phyloP scores from a whole-genome alignment of 2,113 vertebrate species.

The Acrocephalus kingi region DNA sequence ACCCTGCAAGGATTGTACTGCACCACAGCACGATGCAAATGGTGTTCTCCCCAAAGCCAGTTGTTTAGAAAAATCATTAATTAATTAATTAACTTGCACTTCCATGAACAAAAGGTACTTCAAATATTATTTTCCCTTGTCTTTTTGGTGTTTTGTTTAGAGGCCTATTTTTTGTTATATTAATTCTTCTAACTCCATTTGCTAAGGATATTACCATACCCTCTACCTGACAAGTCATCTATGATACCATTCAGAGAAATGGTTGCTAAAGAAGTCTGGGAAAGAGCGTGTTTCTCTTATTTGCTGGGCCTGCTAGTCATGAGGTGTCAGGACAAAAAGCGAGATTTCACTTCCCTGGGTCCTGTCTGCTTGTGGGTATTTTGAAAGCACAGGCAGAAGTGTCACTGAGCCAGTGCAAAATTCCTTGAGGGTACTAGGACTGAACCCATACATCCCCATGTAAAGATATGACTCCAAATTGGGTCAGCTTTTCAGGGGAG shows the following conservation, averaged over 20 bases:
- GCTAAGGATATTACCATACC: background rate
- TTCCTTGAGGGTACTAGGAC: no score
- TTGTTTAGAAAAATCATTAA: slow-evolving; percentile 25
- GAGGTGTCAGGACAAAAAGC: background rate
- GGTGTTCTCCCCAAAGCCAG: slow-evolving; percentile 20
- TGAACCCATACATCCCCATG: background rate
- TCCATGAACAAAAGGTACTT: background rate
- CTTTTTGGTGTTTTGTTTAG: slow-evolving; percentile 6
- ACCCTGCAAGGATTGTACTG: background rate
- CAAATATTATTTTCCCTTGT: background rate
- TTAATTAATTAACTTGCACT: slow-evolving; percentile 64
- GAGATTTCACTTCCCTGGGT: background rate
- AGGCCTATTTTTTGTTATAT: background rate
- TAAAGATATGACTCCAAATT: background rate
- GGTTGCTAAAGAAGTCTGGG: background rate
- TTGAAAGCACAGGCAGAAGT: background rate
- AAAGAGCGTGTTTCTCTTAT: background rate
- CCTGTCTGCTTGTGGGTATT: background rate
- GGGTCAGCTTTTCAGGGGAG: background rate
- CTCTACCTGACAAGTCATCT: background rate
- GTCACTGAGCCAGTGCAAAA: background rate
- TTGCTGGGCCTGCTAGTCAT: background rate
- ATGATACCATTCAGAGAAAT: background rate
- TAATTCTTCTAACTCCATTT: background rate
- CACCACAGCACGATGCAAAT: background rate